These are phyloP conservation scores for Oryctolagus cuniculus DNA, from an alignment of 2,113 vertebrate genomes.

Conservation along the genomic window DNA sequence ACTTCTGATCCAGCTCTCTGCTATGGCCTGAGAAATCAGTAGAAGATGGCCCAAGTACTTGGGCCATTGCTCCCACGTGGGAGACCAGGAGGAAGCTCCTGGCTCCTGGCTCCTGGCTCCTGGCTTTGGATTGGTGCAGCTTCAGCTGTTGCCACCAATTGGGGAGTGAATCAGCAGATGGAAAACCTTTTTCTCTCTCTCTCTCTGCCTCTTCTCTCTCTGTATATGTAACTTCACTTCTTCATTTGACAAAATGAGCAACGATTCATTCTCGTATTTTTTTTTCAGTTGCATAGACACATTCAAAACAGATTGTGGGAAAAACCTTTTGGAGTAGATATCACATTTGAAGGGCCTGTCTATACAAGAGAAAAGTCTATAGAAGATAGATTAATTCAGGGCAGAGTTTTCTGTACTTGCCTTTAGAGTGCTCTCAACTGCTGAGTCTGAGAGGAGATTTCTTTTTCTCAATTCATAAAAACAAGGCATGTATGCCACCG, in stretches of 20 bases:
- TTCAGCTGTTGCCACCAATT: no score
- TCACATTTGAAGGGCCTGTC: background rate
- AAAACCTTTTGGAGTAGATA: background rate
- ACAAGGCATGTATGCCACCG: background rate
- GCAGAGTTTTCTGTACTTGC: background rate
- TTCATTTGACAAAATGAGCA: background rate
- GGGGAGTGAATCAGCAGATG: no score
- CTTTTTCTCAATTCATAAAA: background rate
- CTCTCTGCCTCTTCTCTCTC: no score
- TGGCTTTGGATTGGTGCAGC: no score
- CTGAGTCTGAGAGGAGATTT: background rate
- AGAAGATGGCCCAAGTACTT: no score
- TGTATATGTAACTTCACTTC: background rate
- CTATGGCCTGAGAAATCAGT: no score
- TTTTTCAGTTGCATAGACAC: background rate
- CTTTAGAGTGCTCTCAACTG: background rate
- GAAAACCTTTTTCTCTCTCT: no score
- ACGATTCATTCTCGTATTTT: background rate
- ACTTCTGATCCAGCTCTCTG: no score
- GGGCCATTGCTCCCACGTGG: no score
- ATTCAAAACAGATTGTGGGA: background rate
- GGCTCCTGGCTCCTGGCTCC: no score
- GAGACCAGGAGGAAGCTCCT: no score
- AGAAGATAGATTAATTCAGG: background rate
- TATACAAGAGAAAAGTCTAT: background rate